Base-by-base conservation (phyloP, 2,113 vertebrate genomes). In the Murina feae region DNA sequence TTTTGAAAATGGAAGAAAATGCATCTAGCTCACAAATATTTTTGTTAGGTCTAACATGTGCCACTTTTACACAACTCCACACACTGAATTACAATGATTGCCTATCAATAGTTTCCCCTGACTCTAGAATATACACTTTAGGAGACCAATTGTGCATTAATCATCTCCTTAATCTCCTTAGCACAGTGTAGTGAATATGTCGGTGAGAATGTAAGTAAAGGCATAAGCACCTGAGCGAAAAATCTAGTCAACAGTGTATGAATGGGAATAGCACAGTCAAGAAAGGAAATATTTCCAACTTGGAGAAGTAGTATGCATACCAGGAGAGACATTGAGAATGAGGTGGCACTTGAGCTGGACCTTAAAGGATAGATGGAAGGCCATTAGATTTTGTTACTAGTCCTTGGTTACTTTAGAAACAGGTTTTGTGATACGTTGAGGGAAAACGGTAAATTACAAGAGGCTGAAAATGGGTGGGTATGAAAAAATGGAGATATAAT, bases 1-100 rank as follows among this genome's bases (percentile, higher is more conserved):
- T 86, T 96, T 93, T 83, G 68, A 78, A 93, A 91, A 82, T 39
- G 37, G 44, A 81, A 83, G 2, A 94, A 58, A 78, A 66, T 84
- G 16, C 23, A 49, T 28, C 93, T 2, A 60, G 6, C 1, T 9
- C 39, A 65, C 39, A 83, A 47, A 75, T 92, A 51, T 17, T 71
- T 85, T 86, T 65, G 39, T 4, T 58, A 13, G 65, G n/a, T 66
- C 72, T 91, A 91, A 85, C 14, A 47, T 83, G 37, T 91, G 47
- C 3, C 53, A 68, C 14, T 68, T 76, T 80, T 53, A 42, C 44
- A 28, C 4, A 86, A 53, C 1, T 82, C 37, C 72, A 51, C 35
- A 85, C 8, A n/a, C 47, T 94, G 30, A 87, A 39, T n/a, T 95
- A 35, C 32, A 84, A 79, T 75, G 58, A 53, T 68, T 79, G 47